Conservation (phyloP, 2,113 vertebrate species). For the Neolamprologus devosi region DNA sequence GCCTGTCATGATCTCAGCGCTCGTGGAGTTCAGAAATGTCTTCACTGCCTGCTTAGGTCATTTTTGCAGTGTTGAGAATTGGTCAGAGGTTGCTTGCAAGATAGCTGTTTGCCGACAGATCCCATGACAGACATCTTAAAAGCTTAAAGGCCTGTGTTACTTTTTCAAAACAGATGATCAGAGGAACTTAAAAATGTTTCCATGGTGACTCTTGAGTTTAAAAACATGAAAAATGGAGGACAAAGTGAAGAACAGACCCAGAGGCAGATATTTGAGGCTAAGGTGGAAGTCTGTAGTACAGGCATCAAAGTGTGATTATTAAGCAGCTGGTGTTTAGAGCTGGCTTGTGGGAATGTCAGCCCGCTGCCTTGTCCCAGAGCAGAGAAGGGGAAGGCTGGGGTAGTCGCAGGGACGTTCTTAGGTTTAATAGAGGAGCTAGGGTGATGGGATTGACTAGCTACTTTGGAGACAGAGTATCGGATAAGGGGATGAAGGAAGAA, state of each 20-base stretch:
- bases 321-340: slow-evolving; percentile 39
- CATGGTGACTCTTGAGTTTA: background rate
- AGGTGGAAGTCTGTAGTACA: slow-evolving; percentile 4
- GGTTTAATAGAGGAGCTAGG: background rate
- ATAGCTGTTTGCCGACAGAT: background rate
- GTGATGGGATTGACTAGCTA: background rate
- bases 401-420: background rate
- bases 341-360: slow-evolving; percentile 31
- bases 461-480: background rate
- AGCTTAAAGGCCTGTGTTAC: background rate
- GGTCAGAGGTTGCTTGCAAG: background rate
- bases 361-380: background rate
- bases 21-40: slow-evolving; percentile 17
- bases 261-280: slow-evolving; percentile 8
- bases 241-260: background rate
- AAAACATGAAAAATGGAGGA: background rate
- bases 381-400: background rate
- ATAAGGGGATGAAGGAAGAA: background rate
- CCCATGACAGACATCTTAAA: background rate
- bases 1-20: slow-evolving; percentile 7
- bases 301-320: slow-evolving; percentile 30
- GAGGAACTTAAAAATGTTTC: background rate
- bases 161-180: background rate
- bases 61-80: slow-evolving; percentile 31
- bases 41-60: slow-evolving; percentile 3